Conservation (phyloP, 2,797 vertebrate genomes). For the Sebastes elongatus region DNA sequence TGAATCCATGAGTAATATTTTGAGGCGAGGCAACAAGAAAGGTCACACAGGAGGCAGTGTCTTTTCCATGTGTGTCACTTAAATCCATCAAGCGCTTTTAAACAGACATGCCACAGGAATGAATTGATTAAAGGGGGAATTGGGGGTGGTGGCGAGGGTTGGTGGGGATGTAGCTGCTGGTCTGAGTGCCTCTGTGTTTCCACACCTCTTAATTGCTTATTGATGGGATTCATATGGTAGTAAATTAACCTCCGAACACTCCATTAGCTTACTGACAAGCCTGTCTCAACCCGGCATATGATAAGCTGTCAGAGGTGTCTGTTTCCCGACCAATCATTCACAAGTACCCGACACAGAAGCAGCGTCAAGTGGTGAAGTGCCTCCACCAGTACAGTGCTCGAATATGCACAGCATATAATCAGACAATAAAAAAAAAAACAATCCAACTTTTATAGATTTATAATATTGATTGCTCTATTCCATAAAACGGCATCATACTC, state of each 20-base stretch:
- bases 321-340: slow-evolving; percentile 42
- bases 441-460: slow-evolving; percentile 19
- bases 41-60: slow-evolving; percentile 16
- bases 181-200: slow-evolving; percentile 69
- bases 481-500: not conserved
- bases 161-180: slow-evolving; percentile 57
- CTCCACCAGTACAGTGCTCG: not conserved
- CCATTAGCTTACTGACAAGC: slow-evolving; percentile 80
- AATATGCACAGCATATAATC: not conserved
- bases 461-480: slow-evolving; percentile 33
- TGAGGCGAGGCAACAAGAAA: slow-evolving; percentile 11
- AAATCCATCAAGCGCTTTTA: slow-evolving; percentile 69
- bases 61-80: slow-evolving; percentile 54
- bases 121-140: slow-evolving; percentile 69
- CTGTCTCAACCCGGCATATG: slow-evolving; percentile 70
- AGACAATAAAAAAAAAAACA: slow-evolving; percentile 23
- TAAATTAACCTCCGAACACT: slow-evolving; percentile 82
- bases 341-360: slow-evolving; percentile 17
- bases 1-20: not conserved
- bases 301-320: slow-evolving; percentile 74
- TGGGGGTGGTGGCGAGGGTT: not conserved
- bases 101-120: slow-evolving; percentile 68
- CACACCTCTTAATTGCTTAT: slow-evolving; percentile 84
- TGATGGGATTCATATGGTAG: slow-evolving; percentile 82
- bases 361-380: slow-evolving; percentile 14